A percentile compares a stretch with the other conserved stretches of the same genome.
phyloP scores from a whole-genome alignment of 2,797 vertebrate genomes.

The Sebastes diploproa region DNA sequence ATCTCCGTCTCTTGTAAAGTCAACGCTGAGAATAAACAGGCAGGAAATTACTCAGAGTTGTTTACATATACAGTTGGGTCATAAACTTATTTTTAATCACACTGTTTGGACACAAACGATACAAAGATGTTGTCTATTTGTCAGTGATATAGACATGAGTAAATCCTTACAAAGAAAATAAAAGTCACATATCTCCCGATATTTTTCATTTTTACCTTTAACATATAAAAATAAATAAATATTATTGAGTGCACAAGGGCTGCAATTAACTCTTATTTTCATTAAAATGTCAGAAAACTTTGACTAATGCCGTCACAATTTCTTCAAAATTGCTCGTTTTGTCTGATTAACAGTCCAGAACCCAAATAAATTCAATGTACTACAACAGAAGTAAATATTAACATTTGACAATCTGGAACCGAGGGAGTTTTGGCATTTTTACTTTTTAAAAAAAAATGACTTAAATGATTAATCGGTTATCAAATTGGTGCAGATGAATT shows the following conservation, averaged over 20 bases:
- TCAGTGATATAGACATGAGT: too few relatives aligned
- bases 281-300: background rate
- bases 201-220: background rate
- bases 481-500: background rate
- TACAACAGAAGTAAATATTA: background rate
- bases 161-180: background rate
- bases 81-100: background rate
- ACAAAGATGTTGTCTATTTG: background rate
- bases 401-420: background rate
- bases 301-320: too few relatives aligned
- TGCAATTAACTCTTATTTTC: background rate
- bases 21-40: background rate
- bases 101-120: background rate
- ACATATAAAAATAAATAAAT: background rate
- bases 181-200: background rate
- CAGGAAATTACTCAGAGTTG: conserved; percentile 55
- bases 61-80: background rate
- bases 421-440: background rate
- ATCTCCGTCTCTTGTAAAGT: background rate
- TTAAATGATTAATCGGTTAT: background rate
- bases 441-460: background rate
- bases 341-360: background rate
- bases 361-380: background rate
- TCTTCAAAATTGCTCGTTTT: background rate
- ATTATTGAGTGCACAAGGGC: background rate